A percentile compares a stretch with the other conserved stretches of the same genome.
Conservation (phyloP, 2,113 vertebrate species). For the Eulacestoma nigropectus region DNA sequence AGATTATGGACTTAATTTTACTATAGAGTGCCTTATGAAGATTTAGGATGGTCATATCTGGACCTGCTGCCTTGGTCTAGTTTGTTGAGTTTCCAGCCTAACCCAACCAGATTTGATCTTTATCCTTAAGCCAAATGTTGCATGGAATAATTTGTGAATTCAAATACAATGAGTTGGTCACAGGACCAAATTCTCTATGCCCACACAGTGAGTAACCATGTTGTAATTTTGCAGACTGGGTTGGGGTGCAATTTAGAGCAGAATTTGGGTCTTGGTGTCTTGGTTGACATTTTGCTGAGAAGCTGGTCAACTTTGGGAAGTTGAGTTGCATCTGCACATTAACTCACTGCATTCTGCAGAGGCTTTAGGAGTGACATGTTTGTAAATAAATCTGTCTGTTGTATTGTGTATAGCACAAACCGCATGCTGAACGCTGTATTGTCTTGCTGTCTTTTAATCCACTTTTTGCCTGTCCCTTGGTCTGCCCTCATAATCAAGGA, state of each 20-base stretch:
- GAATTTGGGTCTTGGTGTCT: not conserved
- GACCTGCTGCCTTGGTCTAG: not conserved
- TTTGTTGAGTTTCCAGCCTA: not conserved
- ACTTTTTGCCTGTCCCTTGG: conserved; percentile 87
- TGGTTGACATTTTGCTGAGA: not conserved
- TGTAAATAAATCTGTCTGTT: conserved; percentile 56
- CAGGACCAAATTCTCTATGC: not conserved
- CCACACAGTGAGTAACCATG: not conserved
- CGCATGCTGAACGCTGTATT: conserved; percentile 75
- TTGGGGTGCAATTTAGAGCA: not conserved
- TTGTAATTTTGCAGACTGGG: not conserved
- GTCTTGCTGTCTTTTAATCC: conserved; percentile 82
- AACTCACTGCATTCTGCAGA: conserved; percentile 11
- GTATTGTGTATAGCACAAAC: conserved; percentile 49
- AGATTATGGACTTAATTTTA: not conserved
- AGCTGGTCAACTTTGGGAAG: not conserved
- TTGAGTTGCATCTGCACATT: not conserved
- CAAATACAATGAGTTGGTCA: not conserved
- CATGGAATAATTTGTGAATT: not conserved
- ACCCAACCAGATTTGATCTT: not conserved
- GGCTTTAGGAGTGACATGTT: conserved; percentile 28
- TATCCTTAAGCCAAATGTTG: not conserved
- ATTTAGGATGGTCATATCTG: not conserved
- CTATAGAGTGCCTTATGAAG: not conserved
- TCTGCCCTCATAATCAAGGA: conserved; percentile 92